Conservation (phyloP, 1,140 invertebrate genomes). For the Anagrus nilaparvatae region DNA sequence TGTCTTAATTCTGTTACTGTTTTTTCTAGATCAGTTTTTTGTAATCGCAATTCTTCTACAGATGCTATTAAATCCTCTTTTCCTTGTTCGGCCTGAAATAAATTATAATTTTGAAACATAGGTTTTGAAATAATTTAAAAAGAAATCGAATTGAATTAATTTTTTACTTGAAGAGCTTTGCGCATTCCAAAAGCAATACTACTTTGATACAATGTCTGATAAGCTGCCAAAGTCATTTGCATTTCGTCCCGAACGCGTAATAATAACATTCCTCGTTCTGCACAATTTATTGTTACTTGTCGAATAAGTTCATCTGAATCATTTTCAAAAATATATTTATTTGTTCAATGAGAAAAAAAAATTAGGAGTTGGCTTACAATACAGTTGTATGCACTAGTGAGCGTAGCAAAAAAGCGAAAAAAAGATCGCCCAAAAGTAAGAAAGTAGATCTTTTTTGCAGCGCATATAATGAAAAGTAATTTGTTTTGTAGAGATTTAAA, state of each 20-base stretch:
- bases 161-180: conserved; percentile 77
- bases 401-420: no score
- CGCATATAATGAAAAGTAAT: neutral
- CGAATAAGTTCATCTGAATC: conserved; percentile 90
- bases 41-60: conserved; percentile 50
- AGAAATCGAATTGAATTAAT: neutral
- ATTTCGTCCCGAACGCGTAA: conserved; percentile 91
- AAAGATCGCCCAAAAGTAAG: no score
- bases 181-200: conserved; percentile 96
- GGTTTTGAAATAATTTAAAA: neutral
- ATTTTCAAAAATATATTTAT: no score
- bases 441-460: no score
- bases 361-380: no score
- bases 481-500: neutral
- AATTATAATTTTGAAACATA: neutral
- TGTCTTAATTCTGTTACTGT: conserved; percentile 71
- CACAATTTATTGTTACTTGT: conserved; percentile 95
- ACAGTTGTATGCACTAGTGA: no score
- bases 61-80: conserved; percentile 55
- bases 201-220: conserved; percentile 89
- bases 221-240: conserved; percentile 90
- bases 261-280: conserved; percentile 88
- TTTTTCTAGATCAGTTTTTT: conserved; percentile 67
- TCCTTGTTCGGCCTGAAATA: conserved; percentile 48
- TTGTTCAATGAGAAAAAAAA: no score